A percentile compares a stretch with the other conserved stretches of the same genome.
phyloP scores from a whole-genome alignment of 2,888 invertebrate species.

The Cephus rjabovi region DNA sequence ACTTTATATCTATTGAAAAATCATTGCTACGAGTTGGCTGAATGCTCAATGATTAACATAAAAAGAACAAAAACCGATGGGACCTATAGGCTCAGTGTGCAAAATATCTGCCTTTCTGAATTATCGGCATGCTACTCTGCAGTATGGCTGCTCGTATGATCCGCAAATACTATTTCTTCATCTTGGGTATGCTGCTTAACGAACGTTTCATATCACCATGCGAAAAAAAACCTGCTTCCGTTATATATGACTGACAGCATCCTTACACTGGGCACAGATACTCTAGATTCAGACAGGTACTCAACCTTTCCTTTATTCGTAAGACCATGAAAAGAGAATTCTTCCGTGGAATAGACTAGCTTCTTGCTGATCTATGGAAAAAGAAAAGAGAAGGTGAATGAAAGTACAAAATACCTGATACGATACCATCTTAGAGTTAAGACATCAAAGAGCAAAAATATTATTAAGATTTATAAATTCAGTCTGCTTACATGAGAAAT shows the following conservation, averaged over 20 bases:
- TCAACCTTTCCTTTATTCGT: background rate
- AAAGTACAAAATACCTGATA: background rate
- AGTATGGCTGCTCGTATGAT: background rate
- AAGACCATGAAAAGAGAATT: background rate
- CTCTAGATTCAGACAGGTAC: background rate
- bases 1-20: background rate
- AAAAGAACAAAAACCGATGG: background rate
- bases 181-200: background rate
- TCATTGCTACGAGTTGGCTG: background rate
- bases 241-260: background rate
- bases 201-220: background rate
- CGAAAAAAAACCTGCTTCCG: background rate
- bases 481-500: background rate
- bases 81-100: background rate
- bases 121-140: background rate
- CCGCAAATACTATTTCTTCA: background rate
- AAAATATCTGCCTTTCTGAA: background rate
- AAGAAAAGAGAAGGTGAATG: background rate
- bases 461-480: background rate
- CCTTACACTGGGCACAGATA: background rate
- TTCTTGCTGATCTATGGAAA: background rate
- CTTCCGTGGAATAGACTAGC: background rate
- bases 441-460: background rate
- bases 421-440: background rate
- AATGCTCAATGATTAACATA: background rate